Conservation (phyloP, 2,113 vertebrate genomes). For the Neodontobutis hainanensis region DNA sequence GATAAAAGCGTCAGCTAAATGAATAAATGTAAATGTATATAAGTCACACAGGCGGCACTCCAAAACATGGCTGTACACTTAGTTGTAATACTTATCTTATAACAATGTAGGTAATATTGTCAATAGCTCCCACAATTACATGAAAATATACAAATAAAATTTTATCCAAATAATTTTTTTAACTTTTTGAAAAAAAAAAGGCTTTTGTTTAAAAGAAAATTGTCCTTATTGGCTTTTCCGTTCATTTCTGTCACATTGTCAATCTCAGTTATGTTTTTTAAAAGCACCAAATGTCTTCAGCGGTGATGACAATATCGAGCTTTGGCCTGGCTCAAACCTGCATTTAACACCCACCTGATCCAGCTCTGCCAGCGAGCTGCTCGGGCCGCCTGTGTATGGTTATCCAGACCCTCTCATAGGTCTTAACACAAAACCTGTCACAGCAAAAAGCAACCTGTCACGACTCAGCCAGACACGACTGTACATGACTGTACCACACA, state of each 20-base stretch:
- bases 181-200: too few relatives aligned
- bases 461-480: constrained; percentile 60
- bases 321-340: constrained; percentile 57
- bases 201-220: background rate
- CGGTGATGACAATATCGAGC: constrained; percentile 61
- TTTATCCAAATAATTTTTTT: too few relatives aligned
- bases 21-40: too few relatives aligned
- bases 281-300: constrained; percentile 62
- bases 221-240: background rate
- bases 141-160: too few relatives aligned
- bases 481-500: constrained; percentile 53
- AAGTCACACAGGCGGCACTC: too few relatives aligned
- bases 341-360: constrained; percentile 65
- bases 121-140: too few relatives aligned
- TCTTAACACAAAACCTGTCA: constrained; percentile 72
- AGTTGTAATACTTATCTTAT: too few relatives aligned
- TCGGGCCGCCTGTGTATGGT: constrained; percentile 4
- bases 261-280: constrained; percentile 59
- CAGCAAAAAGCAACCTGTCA: constrained; percentile 76
- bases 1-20: too few relatives aligned
- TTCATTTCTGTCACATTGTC: constrained; percentile 19
- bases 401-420: constrained; percentile 57
- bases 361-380: constrained; percentile 24
- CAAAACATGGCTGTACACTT: too few relatives aligned
- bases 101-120: too few relatives aligned